Evolutionary conservation across 2,888 invertebrate species (phyloP).

Genomic region (Coelinius sp.): DNA sequence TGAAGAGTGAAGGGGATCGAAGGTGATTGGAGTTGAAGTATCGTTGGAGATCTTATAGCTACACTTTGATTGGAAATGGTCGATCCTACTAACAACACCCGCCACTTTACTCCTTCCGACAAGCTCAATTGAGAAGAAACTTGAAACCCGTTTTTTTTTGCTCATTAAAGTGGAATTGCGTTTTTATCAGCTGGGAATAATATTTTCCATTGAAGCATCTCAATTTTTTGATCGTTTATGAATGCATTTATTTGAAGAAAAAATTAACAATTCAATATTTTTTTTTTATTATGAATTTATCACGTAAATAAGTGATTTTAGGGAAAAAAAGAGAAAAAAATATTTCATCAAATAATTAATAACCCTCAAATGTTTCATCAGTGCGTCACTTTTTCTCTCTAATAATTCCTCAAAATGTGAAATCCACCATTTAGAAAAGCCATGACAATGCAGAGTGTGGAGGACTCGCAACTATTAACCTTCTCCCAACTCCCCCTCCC

Average conservation of each 20-base stretch:
- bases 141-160: neutral
- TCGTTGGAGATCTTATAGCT: constrained; percentile 20
- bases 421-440: neutral
- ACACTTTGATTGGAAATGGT: neutral
- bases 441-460: constrained; percentile 14
- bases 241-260: neutral
- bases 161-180: neutral
- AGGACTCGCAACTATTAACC: constrained; percentile 12
- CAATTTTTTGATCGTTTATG: neutral
- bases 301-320: no score
- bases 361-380: neutral
- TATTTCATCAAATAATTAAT: no score
- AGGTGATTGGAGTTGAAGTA: constrained; percentile 46
- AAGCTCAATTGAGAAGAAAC: neutral
- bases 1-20: constrained; percentile 33
- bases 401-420: neutral
- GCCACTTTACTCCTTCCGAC: neutral
- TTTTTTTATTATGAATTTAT: no score
- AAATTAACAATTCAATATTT: no score
- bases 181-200: neutral
- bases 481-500: neutral
- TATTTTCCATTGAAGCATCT: neutral
- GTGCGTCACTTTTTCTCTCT: neutral
- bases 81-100: constrained; percentile 14
- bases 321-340: no score